phyloP scores from a whole-genome alignment of 1,140 invertebrate genomes.

The Pentalonia nigronervosa region DNA sequence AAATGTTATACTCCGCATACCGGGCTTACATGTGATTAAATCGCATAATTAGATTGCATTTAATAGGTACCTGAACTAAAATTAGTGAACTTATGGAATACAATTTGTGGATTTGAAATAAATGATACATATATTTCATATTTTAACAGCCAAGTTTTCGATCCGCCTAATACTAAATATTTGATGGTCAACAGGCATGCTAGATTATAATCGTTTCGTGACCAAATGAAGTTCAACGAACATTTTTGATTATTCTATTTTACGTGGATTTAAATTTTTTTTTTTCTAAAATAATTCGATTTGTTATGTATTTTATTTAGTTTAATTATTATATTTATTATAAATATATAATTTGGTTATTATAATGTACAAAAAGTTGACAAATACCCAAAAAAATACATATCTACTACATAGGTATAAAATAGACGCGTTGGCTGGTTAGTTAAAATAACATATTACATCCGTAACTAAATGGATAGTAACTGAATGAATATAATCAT shows the following conservation, averaged over 20 bases:
- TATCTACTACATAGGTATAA: background rate
- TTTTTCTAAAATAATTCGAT: background rate
- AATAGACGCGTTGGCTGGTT: background rate
- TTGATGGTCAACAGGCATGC: background rate
- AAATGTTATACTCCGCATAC: background rate
- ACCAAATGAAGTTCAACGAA: background rate
- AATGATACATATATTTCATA: background rate
- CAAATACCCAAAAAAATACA: background rate
- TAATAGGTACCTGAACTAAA: background rate
- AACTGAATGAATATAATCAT: background rate
- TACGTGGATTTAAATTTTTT: background rate
- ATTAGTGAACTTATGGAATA: background rate
- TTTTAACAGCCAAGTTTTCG: background rate
- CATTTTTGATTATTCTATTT: background rate
- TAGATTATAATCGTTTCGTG: background rate
- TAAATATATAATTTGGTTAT: too few species aligned
- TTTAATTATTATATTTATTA: background rate
- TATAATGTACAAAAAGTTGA: background rate
- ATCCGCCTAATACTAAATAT: background rate
- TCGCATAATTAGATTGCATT: background rate
- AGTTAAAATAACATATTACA: background rate
- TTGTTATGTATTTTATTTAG: background rate
- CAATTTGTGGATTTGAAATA: background rate
- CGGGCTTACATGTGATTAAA: background rate
- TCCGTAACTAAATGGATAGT: background rate